phyloP scores from a whole-genome alignment of 1,140 invertebrate species.

The Tyrophagus putrescentiae region DNA sequence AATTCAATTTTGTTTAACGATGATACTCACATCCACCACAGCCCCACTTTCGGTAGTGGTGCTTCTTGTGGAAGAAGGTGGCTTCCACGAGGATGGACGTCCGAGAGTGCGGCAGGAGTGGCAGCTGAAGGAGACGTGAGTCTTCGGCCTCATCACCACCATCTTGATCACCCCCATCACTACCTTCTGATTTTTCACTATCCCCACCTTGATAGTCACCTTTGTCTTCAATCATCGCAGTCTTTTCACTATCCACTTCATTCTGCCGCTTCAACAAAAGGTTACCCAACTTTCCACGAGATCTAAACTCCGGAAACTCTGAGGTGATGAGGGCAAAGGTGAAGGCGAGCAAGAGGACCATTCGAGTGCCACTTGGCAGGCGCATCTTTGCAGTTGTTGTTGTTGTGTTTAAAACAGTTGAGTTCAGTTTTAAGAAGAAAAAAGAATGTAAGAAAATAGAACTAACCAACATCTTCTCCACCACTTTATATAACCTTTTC shows the following conservation, averaged over 20 bases:
- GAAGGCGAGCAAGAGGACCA: neutral
- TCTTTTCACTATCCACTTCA: neutral
- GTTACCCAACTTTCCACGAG: neutral
- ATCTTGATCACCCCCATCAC: neutral
- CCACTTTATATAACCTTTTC: too few relatives aligned
- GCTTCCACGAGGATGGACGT: constrained; percentile 1
- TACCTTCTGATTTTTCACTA: neutral
- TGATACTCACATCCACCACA: too few relatives aligned
- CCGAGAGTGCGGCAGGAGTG: neutral
- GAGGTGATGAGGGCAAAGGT: neutral
- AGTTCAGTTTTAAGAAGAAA: too few relatives aligned
- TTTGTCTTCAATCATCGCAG: too few relatives aligned
- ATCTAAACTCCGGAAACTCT: constrained; percentile 5
- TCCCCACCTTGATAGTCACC: too few relatives aligned
- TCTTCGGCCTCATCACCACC: neutral
- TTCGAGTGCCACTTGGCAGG: constrained; percentile 7
- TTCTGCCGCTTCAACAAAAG: too few relatives aligned
- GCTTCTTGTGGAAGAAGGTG: neutral
- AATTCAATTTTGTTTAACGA: too few relatives aligned
- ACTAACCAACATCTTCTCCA: too few relatives aligned
- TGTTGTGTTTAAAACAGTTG: too few relatives aligned
- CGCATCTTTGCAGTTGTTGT: neutral
- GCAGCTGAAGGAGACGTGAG: too few relatives aligned
- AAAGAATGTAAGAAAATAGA: too few relatives aligned
- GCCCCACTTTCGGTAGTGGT: too few relatives aligned